Evolutionary conservation across 2,113 vertebrate species (phyloP), one percentile per base, ranked within the genome.

Genomic region (Eolophus roseicapilla): DNA sequence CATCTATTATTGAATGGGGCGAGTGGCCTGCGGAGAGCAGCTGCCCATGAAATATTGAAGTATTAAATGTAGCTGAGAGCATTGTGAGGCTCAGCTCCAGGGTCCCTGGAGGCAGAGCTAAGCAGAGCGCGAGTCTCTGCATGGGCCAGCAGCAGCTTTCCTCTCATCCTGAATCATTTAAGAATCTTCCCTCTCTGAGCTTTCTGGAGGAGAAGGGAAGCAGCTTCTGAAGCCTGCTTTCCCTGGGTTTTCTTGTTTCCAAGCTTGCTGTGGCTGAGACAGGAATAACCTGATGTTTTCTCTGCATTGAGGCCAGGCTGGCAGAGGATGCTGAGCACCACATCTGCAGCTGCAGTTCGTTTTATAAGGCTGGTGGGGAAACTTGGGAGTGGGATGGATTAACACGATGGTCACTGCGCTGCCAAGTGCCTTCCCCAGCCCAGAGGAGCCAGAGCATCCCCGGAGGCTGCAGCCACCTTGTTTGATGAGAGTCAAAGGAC

Each of bases 41-140:
- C 95, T 95, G 94, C 93, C 73, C 94, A 97, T 98, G 94, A 98
- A 97, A 97, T 97, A 97, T 97, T 97, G 53, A 98, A 81, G 92
- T 73, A n/a, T 90, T 84, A 93, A 95, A 95, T 65, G 79, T 87
- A 91, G 96, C 96, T 93, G 68, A 93, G 95, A 96, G 95, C 60
- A 2, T 90, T 81, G 49, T 80, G 49, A 73, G 62, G 76, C 41
- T 92, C 87, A 64, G 82, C 74, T 89, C 82, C 95, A n/a, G 97
- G 92, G 25, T 97, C 93, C 55, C 53, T 37, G 41, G 68, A 96
- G 92, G 90, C 50, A 81, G 44, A 86, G 71, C 83, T 50, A 88
- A 97, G 93, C 73, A 68, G 85, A 92, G 90, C 85, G 71, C 7
- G 2, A 67, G 10, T 64, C 92, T 90, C 78, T 55, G 76, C 64